Percentiles rank a stretch among this genome's conserved stretches.
phyloP scores from a whole-genome alignment of 2,888 invertebrate species.

The Cremastinae sp. region DNA sequence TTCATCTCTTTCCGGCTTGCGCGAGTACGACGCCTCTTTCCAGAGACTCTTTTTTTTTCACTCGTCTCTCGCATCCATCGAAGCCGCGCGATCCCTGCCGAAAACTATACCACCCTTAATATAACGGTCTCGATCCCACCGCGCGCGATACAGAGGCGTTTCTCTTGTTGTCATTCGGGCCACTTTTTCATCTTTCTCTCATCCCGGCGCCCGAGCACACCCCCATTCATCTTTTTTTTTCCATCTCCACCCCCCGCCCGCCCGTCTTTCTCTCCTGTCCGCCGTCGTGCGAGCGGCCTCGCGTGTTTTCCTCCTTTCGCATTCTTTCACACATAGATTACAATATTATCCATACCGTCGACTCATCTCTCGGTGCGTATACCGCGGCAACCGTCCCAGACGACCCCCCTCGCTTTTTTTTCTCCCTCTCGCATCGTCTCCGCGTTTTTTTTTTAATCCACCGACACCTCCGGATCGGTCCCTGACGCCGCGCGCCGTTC shows the following conservation, averaged over 20 bases:
- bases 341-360: conserved; percentile 76
- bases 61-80: conserved; percentile 38
- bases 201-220: conserved; percentile 51
- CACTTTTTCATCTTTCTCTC: conserved; percentile 78
- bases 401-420: conserved; percentile 44
- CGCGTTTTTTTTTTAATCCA: conserved; percentile 40
- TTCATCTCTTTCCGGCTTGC: conserved; percentile 40
- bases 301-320: conserved; percentile 71
- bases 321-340: conserved; percentile 80
- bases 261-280: conserved; percentile 41
- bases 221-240: conserved; percentile 35
- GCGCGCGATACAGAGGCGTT: conserved; percentile 22
- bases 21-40: conserved; percentile 53
- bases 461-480: conserved; percentile 18
- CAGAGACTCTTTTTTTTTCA: conserved; percentile 31
- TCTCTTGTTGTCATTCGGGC: conserved; percentile 71
- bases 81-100: conserved; percentile 61
- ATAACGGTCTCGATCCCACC: conserved; percentile 66
- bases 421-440: conserved; percentile 45
- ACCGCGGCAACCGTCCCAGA: conserved; percentile 50
- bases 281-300: background rate
- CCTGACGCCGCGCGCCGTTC: conserved; percentile 43
- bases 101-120: conserved; percentile 73
- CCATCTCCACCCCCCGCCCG: background rate
- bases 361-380: conserved; percentile 62